Base-by-base conservation (phyloP, 2,797 vertebrate genomes). In the Acridotheres tristis region DNA sequence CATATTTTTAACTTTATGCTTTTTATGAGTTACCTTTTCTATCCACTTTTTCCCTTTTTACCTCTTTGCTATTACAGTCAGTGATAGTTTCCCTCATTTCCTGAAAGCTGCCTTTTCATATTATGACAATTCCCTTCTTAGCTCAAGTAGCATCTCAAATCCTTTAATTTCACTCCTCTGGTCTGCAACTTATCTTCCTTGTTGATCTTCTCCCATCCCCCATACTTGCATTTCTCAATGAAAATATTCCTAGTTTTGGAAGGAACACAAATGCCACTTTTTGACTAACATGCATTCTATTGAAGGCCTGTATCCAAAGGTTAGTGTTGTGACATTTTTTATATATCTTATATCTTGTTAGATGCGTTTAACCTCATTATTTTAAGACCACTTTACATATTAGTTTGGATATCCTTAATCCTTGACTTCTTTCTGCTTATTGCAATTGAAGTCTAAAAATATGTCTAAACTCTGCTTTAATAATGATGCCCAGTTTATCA, bases 361-460 rank as follows among this genome's bases (percentile, higher is more conserved):
- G 23, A 55, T 73, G 18, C 9, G 17, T 81, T 93, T 82, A 88
- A 72, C 22, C 30, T 81, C 13, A 63, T 86, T 87, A 57, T 87
- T 79, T 90, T 74, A 54, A n/a, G 20, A 65, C 80, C 32, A 54
- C 16, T 85, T 78, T 78, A 30, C 27, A 4, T 91, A 63, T 78
- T 55, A 69, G 8, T 76, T 85, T 72, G 43, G 22, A 50, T 90
- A 43, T 42, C 38, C 36, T 75, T 80, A 93, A 71, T 57, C 34
- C 30, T 85, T 96, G 14, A 61, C 36, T 95, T 96, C 17, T 84
- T 94, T 76, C 43, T 79, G 32, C 32, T 75, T 66, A 58, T 32
- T 79, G 15, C 58, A 17, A 17, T 53, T 73, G 42, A 88, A 90
- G 14, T 62, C 22, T 59, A 67, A 87, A 77, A 58, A 25, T 66